Base-by-base conservation (phyloP, 2,888 invertebrate genomes). In the Apomyelois bistriatella region DNA sequence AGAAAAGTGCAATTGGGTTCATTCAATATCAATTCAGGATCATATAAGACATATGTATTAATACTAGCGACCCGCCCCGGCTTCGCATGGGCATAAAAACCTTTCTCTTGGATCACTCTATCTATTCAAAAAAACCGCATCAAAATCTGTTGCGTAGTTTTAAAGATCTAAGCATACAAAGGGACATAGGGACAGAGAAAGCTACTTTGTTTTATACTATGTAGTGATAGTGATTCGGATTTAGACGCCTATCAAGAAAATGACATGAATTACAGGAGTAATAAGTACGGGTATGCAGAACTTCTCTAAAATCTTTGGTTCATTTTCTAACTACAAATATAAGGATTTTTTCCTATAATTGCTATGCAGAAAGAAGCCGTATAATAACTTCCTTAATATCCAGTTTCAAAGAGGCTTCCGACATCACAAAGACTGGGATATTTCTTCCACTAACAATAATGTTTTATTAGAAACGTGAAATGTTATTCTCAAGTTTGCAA, bases 181-280 rank as follows among this genome's bases (percentile, higher is more conserved):
- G n/a, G n/a, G n/a, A n/a, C n/a, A n/a, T n/a, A n/a, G n/a, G n/a
- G n/a, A n/a, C n/a, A n/a, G n/a, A n/a, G n/a, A n/a, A n/a, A n/a
- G n/a, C n/a, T n/a, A n/a, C n/a, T n/a, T n/a, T n/a, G n/a, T n/a
- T n/a, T n/a, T n/a, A n/a, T n/a, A n/a, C n/a, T n/a, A n/a, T n/a
- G n/a, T n/a, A n/a, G n/a, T n/a, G n/a, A n/a, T n/a, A n/a, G n/a
- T n/a, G n/a, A 32, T 30, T 32, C 46, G 32, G 35, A 35, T 16
- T 46, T 61, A 61, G 63, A 52, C 40, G 10, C 30, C 16, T 6
- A 59, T 61, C 63, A 62, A 56, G 35, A 53, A 47, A 46, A 52
- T 52, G 58, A 58, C 58, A 59, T 48, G 56, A 58, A 48, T 54
- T 37, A 37, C 53, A 36, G 35, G 40, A 58, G 54, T 49, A 46